Evolutionary conservation across 1,140 invertebrate species (phyloP), one percentile per base, ranked within the genome.

Genomic region (Eurosta solidaginis): DNA sequence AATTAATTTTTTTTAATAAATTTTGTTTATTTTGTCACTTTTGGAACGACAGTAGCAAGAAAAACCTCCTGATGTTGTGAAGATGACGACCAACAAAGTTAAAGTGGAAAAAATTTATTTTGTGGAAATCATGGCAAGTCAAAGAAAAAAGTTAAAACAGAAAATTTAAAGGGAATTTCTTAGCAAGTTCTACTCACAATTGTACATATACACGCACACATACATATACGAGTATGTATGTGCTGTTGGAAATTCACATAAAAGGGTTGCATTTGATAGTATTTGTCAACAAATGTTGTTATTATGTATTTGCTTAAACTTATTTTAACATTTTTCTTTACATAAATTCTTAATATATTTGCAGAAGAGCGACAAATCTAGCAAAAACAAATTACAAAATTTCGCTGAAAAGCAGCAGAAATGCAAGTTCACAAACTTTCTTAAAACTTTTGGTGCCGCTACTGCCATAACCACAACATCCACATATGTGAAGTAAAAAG

Each of bases 1-100:
- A 68, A 68, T 36, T 68, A 68, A 42, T 68, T 42, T 68, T 68
- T 68, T 68, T n/a, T 17, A 6, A 68, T n/a, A n/a, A n/a, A n/a
- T n/a, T n/a, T n/a, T n/a, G n/a, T n/a, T n/a, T n/a, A n/a, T n/a
- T n/a, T n/a, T n/a, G n/a, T n/a, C n/a, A n/a, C n/a, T n/a, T n/a
- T n/a, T n/a, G n/a, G n/a, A n/a, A n/a, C n/a, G n/a, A n/a, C n/a
- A n/a, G n/a, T n/a, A n/a, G n/a, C n/a, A n/a, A n/a, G n/a, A n/a
- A n/a, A n/a, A n/a, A n/a, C n/a, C n/a, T n/a, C n/a, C n/a, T n/a
- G n/a, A n/a, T n/a, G n/a, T n/a, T n/a, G n/a, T n/a, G n/a, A n/a
- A n/a, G n/a, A n/a, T n/a, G 25, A 17, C 0, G 52, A 27, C 2
- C 52, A 29, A 29, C 25, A 27, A 59, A n/a, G n/a, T n/a, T n/a